Conservation (phyloP, 2,888 invertebrate genomes). For the Trissolcus brochymenae region DNA sequence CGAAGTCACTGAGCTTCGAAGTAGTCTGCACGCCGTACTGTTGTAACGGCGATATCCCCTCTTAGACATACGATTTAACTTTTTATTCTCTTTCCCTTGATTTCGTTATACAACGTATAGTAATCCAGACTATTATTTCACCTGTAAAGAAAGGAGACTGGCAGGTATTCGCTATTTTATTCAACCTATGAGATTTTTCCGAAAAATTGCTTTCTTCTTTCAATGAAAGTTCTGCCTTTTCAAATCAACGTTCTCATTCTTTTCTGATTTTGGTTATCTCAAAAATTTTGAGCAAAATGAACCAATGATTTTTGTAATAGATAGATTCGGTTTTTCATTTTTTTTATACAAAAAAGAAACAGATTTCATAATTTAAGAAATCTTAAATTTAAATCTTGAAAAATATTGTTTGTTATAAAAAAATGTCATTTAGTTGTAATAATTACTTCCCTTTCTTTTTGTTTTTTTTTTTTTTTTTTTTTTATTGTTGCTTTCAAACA, state of each 20-base stretch:
- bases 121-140: conserved; percentile 54
- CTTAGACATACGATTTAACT: conserved; percentile 48
- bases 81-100: conserved; percentile 54
- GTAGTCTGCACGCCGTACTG: conserved; percentile 60
- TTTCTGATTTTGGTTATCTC: no score
- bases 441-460: not conserved
- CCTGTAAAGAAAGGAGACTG: conserved; percentile 27
- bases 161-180: conserved; percentile 21
- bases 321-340: no score
- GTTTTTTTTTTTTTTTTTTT: no score
- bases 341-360: no score
- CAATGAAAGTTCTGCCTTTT: conserved; percentile 17
- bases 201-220: conserved; percentile 23
- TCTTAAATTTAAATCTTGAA: no score
- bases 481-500: no score
- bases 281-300: no score
- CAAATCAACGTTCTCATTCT: conserved; percentile 10
- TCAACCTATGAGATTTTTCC: conserved; percentile 23
- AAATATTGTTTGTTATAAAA: not conserved
- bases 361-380: no score
- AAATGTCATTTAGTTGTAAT: not conserved
- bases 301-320: no score
- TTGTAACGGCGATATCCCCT: conserved; percentile 60
- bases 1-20: conserved; percentile 66
- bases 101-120: conserved; percentile 51